These are phyloP conservation scores for Himalopsyche phryganea DNA, from an alignment of 1,140 invertebrate species.

Conservation along the genomic window DNA sequence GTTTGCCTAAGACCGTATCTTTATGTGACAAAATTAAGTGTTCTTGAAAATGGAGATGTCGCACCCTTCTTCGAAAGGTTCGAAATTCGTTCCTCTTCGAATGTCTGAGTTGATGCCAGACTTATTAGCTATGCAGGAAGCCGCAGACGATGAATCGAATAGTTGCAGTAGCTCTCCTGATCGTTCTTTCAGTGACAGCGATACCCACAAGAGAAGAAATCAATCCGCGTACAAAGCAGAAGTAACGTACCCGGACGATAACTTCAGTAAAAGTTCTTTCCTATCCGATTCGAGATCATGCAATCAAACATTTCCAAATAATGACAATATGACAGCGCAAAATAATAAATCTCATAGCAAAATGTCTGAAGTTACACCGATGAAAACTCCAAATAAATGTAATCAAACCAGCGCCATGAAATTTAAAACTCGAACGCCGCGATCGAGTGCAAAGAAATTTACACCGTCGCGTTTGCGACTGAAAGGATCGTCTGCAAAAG, in stretches of 20 bases:
- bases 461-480: neutral
- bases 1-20: no score
- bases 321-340: conserved; percentile 32
- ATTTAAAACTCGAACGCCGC: conserved; percentile 24
- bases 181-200: conserved; percentile 38
- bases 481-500: conserved; percentile 2
- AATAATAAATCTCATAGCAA: conserved; percentile 28
- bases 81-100: conserved; percentile 47
- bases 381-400: conserved; percentile 37
- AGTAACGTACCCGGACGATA: conserved; percentile 32
- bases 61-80: conserved; percentile 44
- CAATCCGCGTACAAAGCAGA: conserved; percentile 37
- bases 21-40: no score
- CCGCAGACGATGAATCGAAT: conserved; percentile 40
- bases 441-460: conserved; percentile 29
- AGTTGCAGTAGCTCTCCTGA: conserved; percentile 39
- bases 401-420: conserved; percentile 35
- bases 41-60: conserved; percentile 11
- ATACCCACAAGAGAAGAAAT: conserved; percentile 35
- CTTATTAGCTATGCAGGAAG: conserved; percentile 41
- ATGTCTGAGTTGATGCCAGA: conserved; percentile 46
- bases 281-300: conserved; percentile 30
- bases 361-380: conserved; percentile 27
- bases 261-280: conserved; percentile 41
- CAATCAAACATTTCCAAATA: conserved; percentile 37